Evolutionary conservation across 2,797 vertebrate genomes (phyloP).

Genomic region (Synaphobranchus kaupii): DNA sequence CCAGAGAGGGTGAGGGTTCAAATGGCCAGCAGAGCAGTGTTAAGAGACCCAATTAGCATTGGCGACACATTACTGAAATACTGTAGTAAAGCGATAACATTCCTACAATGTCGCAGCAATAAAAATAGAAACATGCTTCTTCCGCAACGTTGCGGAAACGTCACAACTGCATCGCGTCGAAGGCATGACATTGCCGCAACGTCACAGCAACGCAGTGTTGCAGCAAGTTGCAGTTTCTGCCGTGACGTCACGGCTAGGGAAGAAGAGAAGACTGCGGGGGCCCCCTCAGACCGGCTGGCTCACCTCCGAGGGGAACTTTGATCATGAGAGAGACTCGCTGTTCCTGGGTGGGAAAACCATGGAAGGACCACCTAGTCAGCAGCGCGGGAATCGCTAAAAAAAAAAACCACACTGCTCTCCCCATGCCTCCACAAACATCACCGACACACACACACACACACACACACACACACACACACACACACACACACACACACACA

Average conservation of each 20-base stretch:
- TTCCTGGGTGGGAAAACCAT: constrained; percentile 15
- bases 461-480: not conserved
- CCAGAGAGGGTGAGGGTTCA: not conserved
- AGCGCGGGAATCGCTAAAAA: not conserved
- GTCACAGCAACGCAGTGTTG: not conserved
- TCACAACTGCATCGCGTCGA: not conserved
- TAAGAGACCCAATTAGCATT: not conserved
- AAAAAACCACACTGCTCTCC: not conserved
- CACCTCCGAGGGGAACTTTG: not conserved
- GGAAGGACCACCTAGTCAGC: constrained; percentile 32
- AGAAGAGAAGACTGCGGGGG: not conserved
- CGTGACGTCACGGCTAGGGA: not conserved
- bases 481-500: not conserved
- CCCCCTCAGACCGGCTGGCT: not conserved
- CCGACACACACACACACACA: not conserved
- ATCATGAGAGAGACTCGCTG: not conserved
- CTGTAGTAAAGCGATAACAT: not conserved
- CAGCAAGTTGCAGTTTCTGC: too few relatives aligned
- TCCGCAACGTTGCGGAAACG: not conserved
- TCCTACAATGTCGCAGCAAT: too few relatives aligned
- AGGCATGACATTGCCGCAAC: not conserved
- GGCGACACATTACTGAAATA: not conserved
- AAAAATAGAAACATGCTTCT: not conserved
- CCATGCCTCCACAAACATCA: not conserved
- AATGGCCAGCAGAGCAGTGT: not conserved